These are phyloP conservation scores for Ceratothoa steindachneri DNA, from an alignment of 2,888 invertebrate species.

Conservation along the genomic window DNA sequence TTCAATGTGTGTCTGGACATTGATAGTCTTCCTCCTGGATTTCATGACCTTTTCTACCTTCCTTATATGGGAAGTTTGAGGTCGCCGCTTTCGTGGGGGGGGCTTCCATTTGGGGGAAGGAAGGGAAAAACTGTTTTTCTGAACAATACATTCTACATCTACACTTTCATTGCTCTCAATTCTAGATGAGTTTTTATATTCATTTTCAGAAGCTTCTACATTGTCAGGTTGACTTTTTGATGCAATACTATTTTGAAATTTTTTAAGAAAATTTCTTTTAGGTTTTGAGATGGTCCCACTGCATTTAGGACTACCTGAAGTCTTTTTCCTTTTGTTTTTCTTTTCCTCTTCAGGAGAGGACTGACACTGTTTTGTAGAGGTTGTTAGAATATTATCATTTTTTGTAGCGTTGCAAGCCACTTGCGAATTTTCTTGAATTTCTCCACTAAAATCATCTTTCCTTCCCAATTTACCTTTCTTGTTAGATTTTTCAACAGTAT, in stretches of 20 bases:
- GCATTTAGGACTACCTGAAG: neutral
- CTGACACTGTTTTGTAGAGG: neutral
- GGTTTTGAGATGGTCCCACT: neutral
- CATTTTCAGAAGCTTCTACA: neutral
- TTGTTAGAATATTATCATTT: neutral
- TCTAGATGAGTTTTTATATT: neutral
- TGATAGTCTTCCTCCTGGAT: conserved; percentile 9
- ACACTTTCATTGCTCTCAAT: neutral
- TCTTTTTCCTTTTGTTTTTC: neutral
- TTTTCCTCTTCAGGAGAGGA: neutral
- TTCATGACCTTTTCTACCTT: neutral
- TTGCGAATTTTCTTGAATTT: neutral
- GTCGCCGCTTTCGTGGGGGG: neutral
- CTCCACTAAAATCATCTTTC: neutral
- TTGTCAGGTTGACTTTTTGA: neutral
- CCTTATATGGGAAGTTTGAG: neutral
- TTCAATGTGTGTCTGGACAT: no score
- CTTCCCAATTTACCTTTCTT: neutral
- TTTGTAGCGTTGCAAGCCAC: neutral
- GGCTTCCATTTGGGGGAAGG: neutral
- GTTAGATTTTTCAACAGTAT: no score
- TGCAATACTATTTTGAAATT: neutral
- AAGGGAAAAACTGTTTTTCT: neutral
- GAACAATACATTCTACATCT: no score
- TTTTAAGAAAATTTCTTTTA: neutral